A percentile compares a stretch with the other conserved stretches of the same genome.
These are phyloP conservation scores for Taenaris catops DNA, from an alignment of 2,888 invertebrate species.

Conservation along the genomic window DNA sequence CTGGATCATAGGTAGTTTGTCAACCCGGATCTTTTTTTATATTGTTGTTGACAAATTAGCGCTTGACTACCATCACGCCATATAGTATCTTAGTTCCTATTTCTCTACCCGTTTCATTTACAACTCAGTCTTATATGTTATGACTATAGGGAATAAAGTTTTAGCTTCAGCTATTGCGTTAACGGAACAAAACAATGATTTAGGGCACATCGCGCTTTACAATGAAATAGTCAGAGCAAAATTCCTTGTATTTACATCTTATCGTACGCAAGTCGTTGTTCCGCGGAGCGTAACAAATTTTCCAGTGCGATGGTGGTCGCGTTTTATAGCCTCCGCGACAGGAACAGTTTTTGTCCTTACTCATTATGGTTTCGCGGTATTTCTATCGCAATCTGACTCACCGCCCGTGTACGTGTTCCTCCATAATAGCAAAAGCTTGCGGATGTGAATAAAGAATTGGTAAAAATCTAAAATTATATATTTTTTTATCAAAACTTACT, in stretches of 20 bases:
- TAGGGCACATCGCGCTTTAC: not conserved
- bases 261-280: constrained; percentile 11
- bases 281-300: constrained; percentile 20
- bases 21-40: no score
- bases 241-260: constrained; percentile 8
- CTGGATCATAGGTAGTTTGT: no score
- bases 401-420: constrained; percentile 12
- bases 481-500: no score
- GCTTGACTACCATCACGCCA: no score
- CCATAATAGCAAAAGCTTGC: constrained; percentile 5
- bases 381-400: constrained; percentile 18
- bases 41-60: no score
- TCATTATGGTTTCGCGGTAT: constrained; percentile 26
- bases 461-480: no score
- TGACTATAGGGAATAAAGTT: no score
- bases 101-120: no score
- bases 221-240: constrained; percentile 1
- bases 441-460: not conserved
- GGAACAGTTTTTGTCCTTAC: constrained; percentile 19
- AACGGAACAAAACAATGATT: no score
- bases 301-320: constrained; percentile 14
- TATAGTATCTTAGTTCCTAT: no score
- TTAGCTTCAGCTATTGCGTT: no score
- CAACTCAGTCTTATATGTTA: no score
- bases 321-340: constrained; percentile 11